A percentile compares a stretch with the other conserved stretches of the same genome.
Conservation (phyloP, 1,140 invertebrate species). For the Neodiprion virginianus region DNA sequence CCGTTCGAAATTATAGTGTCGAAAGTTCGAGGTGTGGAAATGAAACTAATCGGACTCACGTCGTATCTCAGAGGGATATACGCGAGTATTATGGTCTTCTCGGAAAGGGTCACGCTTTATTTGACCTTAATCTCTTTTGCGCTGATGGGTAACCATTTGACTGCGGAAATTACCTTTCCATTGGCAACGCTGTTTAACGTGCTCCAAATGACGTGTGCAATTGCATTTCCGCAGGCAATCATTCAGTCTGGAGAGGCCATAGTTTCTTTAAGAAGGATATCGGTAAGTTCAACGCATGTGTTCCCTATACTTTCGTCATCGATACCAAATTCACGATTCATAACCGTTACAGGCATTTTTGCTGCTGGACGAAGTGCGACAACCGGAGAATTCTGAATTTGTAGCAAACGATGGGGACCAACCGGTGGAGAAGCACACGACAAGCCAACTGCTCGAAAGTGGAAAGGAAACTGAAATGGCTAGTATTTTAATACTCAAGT, state of each 20-base stretch:
- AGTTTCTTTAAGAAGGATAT: slow-evolving; percentile 70
- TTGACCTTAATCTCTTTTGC: slow-evolving; percentile 76
- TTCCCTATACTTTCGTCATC: too few relatives aligned
- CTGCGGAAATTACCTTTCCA: slow-evolving; percentile 68
- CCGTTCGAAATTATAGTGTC: slow-evolving; percentile 69
- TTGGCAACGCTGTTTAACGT: slow-evolving; percentile 76
- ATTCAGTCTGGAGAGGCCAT: slow-evolving; percentile 70
- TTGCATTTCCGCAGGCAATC: slow-evolving; percentile 77
- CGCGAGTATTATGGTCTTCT: slow-evolving; percentile 73
- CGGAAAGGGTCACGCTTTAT: slow-evolving; percentile 76
- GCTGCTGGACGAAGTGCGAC: slow-evolving; percentile 65
- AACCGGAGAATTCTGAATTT: background rate
- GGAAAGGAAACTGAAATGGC: background rate
- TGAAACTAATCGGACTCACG: slow-evolving; percentile 70
- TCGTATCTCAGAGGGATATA: slow-evolving; percentile 77
- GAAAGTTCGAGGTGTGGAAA: slow-evolving; percentile 66
- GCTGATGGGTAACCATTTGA: slow-evolving; percentile 70
- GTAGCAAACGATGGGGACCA: background rate
- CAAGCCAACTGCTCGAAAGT: background rate
- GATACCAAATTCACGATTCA: too few relatives aligned
- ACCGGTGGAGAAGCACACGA: background rate
- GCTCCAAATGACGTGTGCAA: slow-evolving; percentile 67
- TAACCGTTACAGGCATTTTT: slow-evolving; percentile 66
- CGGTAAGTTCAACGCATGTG: slow-evolving; percentile 33
- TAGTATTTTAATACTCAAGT: background rate